Evolutionary conservation across 2,797 vertebrate species (phyloP).

Genomic region (Prunella strophiata): DNA sequence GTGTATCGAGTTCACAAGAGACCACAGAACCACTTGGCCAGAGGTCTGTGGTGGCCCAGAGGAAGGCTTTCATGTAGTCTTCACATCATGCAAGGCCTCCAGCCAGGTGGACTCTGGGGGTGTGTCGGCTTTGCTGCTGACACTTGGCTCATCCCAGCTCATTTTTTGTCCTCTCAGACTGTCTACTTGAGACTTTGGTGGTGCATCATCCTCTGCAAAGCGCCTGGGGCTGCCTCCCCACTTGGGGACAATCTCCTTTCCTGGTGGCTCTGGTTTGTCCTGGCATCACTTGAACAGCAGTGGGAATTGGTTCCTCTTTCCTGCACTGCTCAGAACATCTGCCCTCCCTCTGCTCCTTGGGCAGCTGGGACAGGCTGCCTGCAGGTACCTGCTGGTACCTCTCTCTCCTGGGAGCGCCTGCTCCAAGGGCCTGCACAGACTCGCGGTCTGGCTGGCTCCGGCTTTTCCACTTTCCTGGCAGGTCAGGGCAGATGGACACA

Average conservation of each 20-base stretch:
- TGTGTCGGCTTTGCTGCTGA: background rate
- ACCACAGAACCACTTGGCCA: background rate
- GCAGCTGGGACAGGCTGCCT: background rate
- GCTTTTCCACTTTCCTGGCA: background rate
- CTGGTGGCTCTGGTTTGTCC: background rate
- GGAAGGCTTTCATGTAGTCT: background rate
- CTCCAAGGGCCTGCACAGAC: background rate
- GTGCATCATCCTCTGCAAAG: background rate
- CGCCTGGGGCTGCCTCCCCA: background rate
- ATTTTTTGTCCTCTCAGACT: background rate
- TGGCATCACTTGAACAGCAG: background rate
- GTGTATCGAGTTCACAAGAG: background rate
- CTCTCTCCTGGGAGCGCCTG: background rate
- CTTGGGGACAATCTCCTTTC: accelerated
- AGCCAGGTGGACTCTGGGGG: background rate
- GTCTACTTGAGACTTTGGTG: accelerated
- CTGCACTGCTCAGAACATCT: background rate
- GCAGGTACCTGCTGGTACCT: too few relatives aligned
- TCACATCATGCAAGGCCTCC: background rate
- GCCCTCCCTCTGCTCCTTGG: background rate
- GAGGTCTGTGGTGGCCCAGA: background rate
- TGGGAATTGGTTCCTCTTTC: background rate
- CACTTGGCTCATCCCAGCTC: background rate
- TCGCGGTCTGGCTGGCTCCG: background rate
- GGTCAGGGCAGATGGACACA: background rate